Evolutionary conservation across 2,797 vertebrate species (phyloP), one percentile per base, ranked within the genome.

Genomic region (Helarctos malayanus): DNA sequence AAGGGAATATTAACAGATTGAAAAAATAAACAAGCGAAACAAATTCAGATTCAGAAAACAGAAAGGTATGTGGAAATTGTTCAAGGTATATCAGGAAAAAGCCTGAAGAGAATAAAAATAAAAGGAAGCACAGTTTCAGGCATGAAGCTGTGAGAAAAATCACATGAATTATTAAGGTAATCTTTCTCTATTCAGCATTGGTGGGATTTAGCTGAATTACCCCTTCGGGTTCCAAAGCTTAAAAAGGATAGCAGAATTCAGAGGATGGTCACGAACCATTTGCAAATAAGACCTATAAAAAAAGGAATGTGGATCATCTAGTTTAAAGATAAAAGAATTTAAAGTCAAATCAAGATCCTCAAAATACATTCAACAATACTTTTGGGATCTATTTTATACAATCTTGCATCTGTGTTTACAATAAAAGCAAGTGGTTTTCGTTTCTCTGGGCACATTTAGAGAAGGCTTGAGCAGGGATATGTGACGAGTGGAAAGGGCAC

Each of bases 201-300:
- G n/a, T 25, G 78, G 90, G 45, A 79, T 56, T 41, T 61, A 59
- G 49, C 10, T 92, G 71, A 94, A 75, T 57, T 88, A 71, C 3
- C 73, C 45, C 15, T 91, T 71, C 38, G n/a, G 61, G 52, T 63
- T 73, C 49, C 59, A 79, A 94, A 68, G 47, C 65, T 23, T 85
- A n/a, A 79, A 95, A 92, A 88, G 25, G 32, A 57, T 84, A 59
- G 56, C 9, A 91, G 65, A 97, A 82, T 32, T 41, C 56, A 96
- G 19, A 83, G 2, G 27, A 59, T 2, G 45, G 35, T 38, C 68
- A 69, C 1, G 93, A 73, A 93, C 87, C 19, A 52, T 38, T 19
- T 82, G 56, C 49, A 68, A 80, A 69, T 7, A 63, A 2, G 38
- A 75, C 5, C 49, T 56, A 32, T 7, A 61, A 59, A 4, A 27